phyloP scores from a whole-genome alignment of 2,888 invertebrate species.

The Rotaria socialis region DNA sequence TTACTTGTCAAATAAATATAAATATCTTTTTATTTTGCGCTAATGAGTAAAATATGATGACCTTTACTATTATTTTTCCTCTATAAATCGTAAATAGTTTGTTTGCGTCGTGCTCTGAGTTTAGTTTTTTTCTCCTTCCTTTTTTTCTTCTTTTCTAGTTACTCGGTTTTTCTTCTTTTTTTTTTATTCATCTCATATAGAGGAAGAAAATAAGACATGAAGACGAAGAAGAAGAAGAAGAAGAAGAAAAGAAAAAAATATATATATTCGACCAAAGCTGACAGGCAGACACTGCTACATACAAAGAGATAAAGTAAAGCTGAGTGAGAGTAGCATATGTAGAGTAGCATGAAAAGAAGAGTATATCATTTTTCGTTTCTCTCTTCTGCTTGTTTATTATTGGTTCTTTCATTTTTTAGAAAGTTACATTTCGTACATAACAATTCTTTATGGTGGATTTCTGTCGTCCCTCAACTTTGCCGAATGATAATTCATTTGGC shows the following conservation, averaged over 20 bases:
- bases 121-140: background rate
- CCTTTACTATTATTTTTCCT: background rate
- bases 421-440: background rate
- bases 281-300: background rate
- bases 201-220: background rate
- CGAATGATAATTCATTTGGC: background rate
- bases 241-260: background rate
- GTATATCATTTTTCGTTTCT: background rate
- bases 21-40: background rate
- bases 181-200: background rate
- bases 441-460: background rate
- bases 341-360: background rate
- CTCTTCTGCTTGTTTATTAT: background rate
- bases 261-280: background rate
- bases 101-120: background rate
- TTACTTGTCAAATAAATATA: background rate
- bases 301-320: slow-evolving; percentile 23
- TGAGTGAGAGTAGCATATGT: background rate
- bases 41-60: background rate
- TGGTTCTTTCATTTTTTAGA: background rate
- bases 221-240: background rate
- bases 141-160: background rate
- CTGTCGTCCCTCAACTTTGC: background rate
- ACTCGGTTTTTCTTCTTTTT: background rate
- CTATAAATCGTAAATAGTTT: background rate